Evolutionary conservation across 2,888 invertebrate species (phyloP), one percentile per base, ranked within the genome.

Genomic region (Lottia gigantea): DNA sequence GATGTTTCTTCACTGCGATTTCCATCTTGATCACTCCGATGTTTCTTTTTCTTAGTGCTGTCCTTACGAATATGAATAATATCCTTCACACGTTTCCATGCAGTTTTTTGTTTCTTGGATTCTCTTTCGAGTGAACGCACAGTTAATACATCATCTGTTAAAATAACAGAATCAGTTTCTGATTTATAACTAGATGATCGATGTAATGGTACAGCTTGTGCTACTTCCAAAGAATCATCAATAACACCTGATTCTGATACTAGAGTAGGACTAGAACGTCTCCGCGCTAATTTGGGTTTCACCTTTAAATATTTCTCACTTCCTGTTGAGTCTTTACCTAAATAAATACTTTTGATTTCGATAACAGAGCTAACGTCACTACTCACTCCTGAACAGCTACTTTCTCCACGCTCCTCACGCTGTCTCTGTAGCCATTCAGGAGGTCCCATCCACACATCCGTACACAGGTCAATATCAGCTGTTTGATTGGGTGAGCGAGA

Each of bases 41-140:
- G 76, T 23, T 76, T 89, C 83, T 91, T 91, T 87, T 91, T 91
- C 88, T 92, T 92, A 71, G 92, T 91, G 23, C 93, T 92, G 76
- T 93, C 93, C 74, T 92, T 91, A 68, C 92, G 91, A 0, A 93
- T 92, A 83, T 93, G 93, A 74, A 94, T 93, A 71, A 94, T 94
- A 82, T 93, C 93, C 75, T 93, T 92, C 90, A 94, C 93, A 88
- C 93, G 93, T 0, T 92, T 92, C 94, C 94, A 94, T 0, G 93
- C 92, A n/a, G 92, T 93, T 84, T 92, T 92, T 86, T 83, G 81
- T 74, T 84, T 85, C 71, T 83, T 83, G 23, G 73, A 61, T 40
- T 75, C 74, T 46, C 70, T 55, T 15, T 71, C 68, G 26, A 64
- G 46, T 15, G 65, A 68, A 64, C 70, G 46, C 66, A 67, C 14